A percentile compares a stretch with the other conserved stretches of the same genome.
Conservation (phyloP, 2,797 vertebrate species). For the Dendrocincla fuliginosa region DNA sequence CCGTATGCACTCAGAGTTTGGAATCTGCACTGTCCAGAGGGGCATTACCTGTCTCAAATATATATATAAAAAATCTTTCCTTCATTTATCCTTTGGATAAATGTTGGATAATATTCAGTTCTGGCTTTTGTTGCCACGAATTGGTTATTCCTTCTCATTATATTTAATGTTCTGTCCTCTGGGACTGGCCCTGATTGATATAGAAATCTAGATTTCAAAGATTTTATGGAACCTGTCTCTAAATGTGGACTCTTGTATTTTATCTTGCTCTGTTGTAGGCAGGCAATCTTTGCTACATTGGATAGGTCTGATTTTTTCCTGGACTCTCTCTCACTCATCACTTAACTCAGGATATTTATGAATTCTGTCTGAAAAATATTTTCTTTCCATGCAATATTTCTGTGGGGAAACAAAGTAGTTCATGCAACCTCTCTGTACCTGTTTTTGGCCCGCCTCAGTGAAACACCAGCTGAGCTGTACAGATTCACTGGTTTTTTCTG, state of each 20-base stretch:
- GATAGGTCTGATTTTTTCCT: not conserved
- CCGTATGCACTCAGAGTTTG: not conserved
- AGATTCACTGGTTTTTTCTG: not conserved
- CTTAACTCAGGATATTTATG: not conserved
- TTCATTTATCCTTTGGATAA: not conserved
- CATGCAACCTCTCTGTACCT: not conserved
- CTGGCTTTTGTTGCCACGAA: not conserved
- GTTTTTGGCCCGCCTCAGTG: not conserved
- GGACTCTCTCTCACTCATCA: not conserved
- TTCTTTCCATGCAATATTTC: not conserved
- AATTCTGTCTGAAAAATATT: not conserved
- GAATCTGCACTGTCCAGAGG: not conserved
- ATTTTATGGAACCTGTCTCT: not conserved
- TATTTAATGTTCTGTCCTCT: not conserved
- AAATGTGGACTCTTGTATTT: not conserved
- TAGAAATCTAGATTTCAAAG: not conserved
- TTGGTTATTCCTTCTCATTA: not conserved
- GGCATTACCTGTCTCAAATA: not conserved
- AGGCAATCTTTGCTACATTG: not conserved
- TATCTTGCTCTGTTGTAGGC: not conserved
- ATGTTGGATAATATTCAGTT: fast-evolving
- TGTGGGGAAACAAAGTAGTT: not conserved
- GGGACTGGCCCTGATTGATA: not conserved
- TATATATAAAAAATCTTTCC: not conserved
- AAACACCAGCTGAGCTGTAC: not conserved